phyloP scores from a whole-genome alignment of 1,140 invertebrate species.

The Eubasilissa regina region DNA sequence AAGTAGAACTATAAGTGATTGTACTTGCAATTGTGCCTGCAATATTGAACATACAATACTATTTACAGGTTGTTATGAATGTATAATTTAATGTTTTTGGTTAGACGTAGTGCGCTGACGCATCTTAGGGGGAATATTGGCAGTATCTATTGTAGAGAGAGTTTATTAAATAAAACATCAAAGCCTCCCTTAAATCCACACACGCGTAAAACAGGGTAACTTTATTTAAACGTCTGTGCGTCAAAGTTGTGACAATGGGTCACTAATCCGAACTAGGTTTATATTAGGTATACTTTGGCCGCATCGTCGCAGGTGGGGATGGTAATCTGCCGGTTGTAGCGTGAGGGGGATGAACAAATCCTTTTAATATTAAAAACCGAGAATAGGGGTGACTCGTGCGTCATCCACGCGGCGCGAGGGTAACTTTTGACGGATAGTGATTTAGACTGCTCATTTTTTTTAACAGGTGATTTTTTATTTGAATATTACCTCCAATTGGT shows the following conservation, averaged over 20 bases:
- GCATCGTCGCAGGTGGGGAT: constrained; percentile 44
- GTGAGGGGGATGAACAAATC: constrained; percentile 35
- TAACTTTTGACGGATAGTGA: background rate
- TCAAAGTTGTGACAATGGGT: constrained; percentile 10
- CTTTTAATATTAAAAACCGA: constrained; percentile 54
- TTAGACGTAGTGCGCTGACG: no score
- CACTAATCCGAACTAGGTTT: background rate
- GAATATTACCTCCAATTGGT: no score
- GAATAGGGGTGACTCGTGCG: constrained; percentile 11
- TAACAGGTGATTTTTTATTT: background rate
- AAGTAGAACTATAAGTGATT: no score
- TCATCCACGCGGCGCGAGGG: constrained; percentile 19
- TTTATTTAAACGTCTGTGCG: background rate
- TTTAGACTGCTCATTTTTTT: background rate
- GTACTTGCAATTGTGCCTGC: no score
- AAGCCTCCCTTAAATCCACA: no score
- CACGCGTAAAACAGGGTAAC: background rate
- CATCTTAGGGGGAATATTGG: no score
- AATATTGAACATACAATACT: no score
- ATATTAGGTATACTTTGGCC: constrained; percentile 14
- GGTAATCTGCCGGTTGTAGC: constrained; percentile 34
- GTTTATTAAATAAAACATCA: no score
- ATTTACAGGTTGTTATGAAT: no score
- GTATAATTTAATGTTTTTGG: no score
- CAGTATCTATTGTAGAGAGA: no score